Conservation (phyloP, 2,113 vertebrate genomes). For the Hirundichthys speculiger region DNA sequence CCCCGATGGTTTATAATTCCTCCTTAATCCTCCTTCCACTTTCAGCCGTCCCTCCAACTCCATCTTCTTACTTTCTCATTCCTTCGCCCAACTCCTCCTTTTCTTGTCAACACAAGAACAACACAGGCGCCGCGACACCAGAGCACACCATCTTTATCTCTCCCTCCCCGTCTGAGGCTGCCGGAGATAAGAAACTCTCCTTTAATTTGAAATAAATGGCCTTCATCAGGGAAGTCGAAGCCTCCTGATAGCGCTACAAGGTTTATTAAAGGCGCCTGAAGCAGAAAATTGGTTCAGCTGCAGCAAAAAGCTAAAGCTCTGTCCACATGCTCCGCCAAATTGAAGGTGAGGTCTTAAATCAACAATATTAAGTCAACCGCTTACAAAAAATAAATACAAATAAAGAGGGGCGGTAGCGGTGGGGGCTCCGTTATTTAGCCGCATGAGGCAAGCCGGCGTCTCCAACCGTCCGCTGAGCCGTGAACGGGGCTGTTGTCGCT, state of each 20-base stretch:
- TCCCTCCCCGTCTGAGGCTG: conserved; percentile 44
- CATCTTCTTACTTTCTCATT: conserved; percentile 3
- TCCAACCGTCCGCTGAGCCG: conserved; percentile 21
- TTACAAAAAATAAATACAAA: conserved; percentile 59
- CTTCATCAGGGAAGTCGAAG: conserved; percentile 77
- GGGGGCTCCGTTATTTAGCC: conserved; percentile 23
- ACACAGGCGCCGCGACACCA: conserved; percentile 48
- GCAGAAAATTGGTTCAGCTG: conserved; percentile 81
- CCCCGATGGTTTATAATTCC: conserved; percentile 28
- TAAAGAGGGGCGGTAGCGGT: not conserved
- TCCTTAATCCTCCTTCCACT: conserved; percentile 27
- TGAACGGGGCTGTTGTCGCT: conserved; percentile 3
- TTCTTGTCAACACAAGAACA: conserved; percentile 43
- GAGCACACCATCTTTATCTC: conserved; percentile 58
- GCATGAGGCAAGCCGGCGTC: conserved; percentile 22
- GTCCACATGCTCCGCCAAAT: conserved; percentile 70
- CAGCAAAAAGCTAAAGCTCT: conserved; percentile 67
- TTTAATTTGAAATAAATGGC: conserved; percentile 85
- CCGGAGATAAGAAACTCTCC: conserved; percentile 79
- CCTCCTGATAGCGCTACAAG: conserved; percentile 67
- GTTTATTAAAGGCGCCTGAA: conserved; percentile 82
- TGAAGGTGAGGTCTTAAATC: conserved; percentile 80
- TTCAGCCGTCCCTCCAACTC: conserved; percentile 35
- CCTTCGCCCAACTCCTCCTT: not conserved
- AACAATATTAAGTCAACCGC: conserved; percentile 77